Conservation (phyloP, 2,888 invertebrate species). For the Pardosa pseudoannulata region DNA sequence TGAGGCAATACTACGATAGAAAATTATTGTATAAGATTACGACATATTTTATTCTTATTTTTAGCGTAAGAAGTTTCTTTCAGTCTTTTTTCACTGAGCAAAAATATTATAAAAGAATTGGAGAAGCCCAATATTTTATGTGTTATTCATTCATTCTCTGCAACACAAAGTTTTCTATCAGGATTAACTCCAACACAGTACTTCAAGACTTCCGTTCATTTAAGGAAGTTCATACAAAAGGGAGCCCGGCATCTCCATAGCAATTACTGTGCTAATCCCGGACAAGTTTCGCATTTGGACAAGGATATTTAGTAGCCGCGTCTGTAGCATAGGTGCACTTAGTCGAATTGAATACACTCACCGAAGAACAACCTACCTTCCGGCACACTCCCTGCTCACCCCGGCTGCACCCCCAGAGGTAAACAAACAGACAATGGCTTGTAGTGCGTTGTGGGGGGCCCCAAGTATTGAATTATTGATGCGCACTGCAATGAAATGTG, state of each 20-base stretch:
- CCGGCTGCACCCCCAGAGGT: constrained; percentile 24
- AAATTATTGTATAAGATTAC: too few relatives aligned
- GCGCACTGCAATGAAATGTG: constrained; percentile 25
- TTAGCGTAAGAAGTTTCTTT: too few relatives aligned
- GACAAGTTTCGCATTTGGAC: constrained; percentile 54
- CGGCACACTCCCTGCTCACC: constrained; percentile 1
- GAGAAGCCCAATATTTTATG: too few relatives aligned
- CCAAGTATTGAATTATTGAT: constrained; percentile 68
- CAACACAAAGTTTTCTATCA: background rate
- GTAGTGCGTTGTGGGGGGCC: background rate
- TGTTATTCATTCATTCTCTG: background rate
- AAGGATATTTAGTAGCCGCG: constrained; percentile 38
- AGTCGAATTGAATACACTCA: constrained; percentile 54
- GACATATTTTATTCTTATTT: too few relatives aligned
- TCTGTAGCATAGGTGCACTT: constrained; percentile 44
- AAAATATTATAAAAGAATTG: too few relatives aligned
- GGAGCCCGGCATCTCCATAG: constrained; percentile 5
- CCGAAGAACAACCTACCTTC: background rate
- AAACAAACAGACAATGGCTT: constrained; percentile 55
- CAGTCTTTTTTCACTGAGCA: too few relatives aligned
- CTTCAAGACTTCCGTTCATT: background rate
- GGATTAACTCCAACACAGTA: background rate
- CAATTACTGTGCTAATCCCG: constrained; percentile 64
- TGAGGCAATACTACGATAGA: too few relatives aligned
- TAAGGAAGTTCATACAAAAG: background rate